phyloP scores from a whole-genome alignment of 2,797 vertebrate species.

The Pseudochirops cupreus region DNA sequence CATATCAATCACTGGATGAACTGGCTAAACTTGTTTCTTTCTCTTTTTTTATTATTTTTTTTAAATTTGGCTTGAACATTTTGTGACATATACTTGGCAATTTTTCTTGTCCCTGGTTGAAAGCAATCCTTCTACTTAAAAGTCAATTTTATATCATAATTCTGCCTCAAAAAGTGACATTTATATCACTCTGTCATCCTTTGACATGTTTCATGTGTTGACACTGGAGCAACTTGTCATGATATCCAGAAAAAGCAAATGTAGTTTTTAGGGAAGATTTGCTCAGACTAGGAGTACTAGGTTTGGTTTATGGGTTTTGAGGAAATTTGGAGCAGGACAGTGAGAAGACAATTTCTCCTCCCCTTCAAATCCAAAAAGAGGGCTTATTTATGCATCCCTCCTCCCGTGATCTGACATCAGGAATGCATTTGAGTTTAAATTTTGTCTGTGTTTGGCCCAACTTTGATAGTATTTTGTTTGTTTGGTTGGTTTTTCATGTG shows the following conservation, averaged over 20 bases:
- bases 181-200: constrained; percentile 63
- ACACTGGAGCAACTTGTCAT: constrained; percentile 52
- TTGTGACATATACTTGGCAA: constrained; percentile 74
- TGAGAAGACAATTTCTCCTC: neutral
- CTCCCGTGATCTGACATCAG: neutral
- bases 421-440: neutral
- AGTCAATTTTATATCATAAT: constrained; percentile 35
- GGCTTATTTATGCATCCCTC: neutral
- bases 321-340: neutral
- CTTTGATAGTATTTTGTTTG: neutral
- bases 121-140: constrained; percentile 66
- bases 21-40: neutral
- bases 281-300: too few relatives aligned
- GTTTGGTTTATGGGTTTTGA: neutral
- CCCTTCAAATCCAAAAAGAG: neutral
- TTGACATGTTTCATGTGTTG: constrained; percentile 35
- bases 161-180: constrained; percentile 68
- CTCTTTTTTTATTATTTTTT: neutral
- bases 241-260: neutral
- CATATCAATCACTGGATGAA: constrained; percentile 50
- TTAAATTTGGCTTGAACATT: neutral
- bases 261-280: neutral
- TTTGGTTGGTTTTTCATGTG: rapidly evolving
- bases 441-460: neutral
- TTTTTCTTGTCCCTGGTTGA: constrained; percentile 58